These are phyloP conservation scores for Bryconaethiops microstoma DNA, from an alignment of 2,797 vertebrate species.

Conservation along the genomic window DNA sequence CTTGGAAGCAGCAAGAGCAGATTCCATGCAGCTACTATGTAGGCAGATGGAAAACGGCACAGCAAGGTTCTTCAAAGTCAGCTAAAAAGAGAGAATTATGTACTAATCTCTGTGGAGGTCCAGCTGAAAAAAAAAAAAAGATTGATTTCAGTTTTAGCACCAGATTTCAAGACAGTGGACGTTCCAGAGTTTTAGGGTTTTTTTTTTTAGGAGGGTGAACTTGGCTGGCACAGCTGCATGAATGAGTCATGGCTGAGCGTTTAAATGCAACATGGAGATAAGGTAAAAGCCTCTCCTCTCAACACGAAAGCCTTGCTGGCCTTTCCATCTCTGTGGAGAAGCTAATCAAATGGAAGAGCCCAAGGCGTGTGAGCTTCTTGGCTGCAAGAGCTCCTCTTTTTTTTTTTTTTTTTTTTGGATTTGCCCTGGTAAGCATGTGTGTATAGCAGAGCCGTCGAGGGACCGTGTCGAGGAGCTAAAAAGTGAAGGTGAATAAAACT, in stretches of 20 bases:
- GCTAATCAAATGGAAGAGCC: constrained; percentile 52
- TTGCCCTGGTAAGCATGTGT: constrained; percentile 25
- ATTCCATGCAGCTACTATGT: constrained; percentile 36
- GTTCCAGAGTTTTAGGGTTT: constrained; percentile 26
- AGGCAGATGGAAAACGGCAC: constrained; percentile 53
- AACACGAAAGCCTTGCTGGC: constrained; percentile 2
- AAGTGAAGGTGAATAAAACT: constrained; percentile 35
- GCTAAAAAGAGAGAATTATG: constrained; percentile 60
- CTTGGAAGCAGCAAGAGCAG: constrained; percentile 35
- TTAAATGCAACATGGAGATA: constrained; percentile 35
- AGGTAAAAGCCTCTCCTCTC: constrained; percentile 46
- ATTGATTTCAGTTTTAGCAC: constrained; percentile 52
- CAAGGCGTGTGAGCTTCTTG: constrained; percentile 24
- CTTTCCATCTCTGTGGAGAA: constrained; percentile 34
- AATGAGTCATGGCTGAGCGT: constrained; percentile 17
- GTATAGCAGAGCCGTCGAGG: constrained; percentile 38
- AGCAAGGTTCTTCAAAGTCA: constrained; percentile 51
- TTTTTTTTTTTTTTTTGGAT: constrained; percentile 42
- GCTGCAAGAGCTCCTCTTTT: constrained; percentile 38
- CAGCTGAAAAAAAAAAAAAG: constrained; percentile 44
- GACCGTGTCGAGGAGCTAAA: constrained; percentile 33
- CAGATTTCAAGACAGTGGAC: constrained; percentile 44
- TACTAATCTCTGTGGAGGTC: constrained; percentile 61
- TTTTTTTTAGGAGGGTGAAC: constrained; percentile 38
- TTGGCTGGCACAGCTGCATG: constrained; percentile 22